phyloP scores from a whole-genome alignment of 2,888 invertebrate genomes.

The Cataglyphis altisquamis region DNA sequence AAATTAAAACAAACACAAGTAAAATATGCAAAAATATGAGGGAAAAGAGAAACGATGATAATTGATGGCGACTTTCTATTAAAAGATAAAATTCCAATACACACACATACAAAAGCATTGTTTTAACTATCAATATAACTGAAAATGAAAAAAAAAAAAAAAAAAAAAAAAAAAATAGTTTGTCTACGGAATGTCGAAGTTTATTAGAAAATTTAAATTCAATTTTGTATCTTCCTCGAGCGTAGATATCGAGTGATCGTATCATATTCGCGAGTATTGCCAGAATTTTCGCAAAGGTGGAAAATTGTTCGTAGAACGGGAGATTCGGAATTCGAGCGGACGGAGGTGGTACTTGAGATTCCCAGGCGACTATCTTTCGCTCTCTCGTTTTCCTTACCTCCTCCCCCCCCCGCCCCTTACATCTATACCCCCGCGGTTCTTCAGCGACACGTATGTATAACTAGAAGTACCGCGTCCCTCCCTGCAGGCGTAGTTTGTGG shows the following conservation, averaged over 20 bases:
- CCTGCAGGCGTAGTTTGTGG: slow-evolving; percentile 74
- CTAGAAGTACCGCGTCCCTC: slow-evolving; percentile 68
- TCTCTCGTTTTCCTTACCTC: background rate
- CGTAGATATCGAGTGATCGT: slow-evolving; percentile 15
- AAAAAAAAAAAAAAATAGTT: background rate
- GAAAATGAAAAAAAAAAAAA: background rate
- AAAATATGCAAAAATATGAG: background rate
- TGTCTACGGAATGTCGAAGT: background rate
- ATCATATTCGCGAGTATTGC: slow-evolving; percentile 18
- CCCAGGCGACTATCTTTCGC: slow-evolving; percentile 44
- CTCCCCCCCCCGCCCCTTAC: background rate
- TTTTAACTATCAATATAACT: background rate
- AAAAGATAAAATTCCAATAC: slow-evolving; percentile 8
- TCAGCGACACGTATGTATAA: slow-evolving; percentile 69
- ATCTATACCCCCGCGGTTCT: slow-evolving; percentile 42
- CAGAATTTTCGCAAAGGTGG: slow-evolving; percentile 41
- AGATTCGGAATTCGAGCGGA: slow-evolving; percentile 32
- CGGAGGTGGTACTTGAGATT: slow-evolving; percentile 9
- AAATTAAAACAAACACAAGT: background rate
- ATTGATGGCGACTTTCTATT: background rate
- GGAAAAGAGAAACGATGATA: slow-evolving; percentile 10
- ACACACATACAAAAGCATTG: background rate
- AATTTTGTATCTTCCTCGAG: background rate
- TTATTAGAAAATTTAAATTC: slow-evolving; percentile 21
- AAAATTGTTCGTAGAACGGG: slow-evolving; percentile 23